Evolutionary conservation across 2,113 vertebrate genomes (phyloP).

Genomic region (Vulpes lagopus): DNA sequence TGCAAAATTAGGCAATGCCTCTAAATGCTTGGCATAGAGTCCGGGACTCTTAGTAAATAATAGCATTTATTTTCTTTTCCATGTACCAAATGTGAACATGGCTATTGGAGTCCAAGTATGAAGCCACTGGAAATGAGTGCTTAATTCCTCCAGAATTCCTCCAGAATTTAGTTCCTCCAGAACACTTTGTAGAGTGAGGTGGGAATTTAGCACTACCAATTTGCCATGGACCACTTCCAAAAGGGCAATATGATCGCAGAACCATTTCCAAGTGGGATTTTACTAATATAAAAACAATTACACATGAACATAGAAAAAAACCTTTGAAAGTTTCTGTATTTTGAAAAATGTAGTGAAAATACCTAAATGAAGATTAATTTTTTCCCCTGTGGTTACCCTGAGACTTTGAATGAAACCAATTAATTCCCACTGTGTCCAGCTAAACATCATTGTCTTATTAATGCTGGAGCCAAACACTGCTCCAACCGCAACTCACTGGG

Average conservation of each 20-base stretch:
- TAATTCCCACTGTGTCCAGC: not conserved
- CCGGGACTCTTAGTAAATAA: not conserved
- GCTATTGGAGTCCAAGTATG: conserved; percentile 35
- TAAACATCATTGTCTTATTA: not conserved
- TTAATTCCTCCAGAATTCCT: not conserved
- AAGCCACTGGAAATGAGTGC: conserved; percentile 37
- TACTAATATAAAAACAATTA: not conserved
- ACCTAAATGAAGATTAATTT: not conserved
- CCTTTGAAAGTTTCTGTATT: not conserved
- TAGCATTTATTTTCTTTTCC: not conserved
- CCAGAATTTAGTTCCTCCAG: not conserved
- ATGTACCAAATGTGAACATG: not conserved
- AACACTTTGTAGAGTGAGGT: conserved; percentile 30
- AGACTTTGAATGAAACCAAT: conserved; percentile 37
- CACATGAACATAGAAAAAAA: not conserved
- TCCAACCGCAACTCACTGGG: not conserved
- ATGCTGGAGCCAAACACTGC: not conserved
- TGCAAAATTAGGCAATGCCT: not conserved
- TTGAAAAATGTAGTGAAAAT: not conserved
- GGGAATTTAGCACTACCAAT: not conserved
- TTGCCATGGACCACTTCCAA: not conserved
- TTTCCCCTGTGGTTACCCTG: not conserved
- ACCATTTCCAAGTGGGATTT: not conserved
- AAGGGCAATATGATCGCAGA: not conserved
- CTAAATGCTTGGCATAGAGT: not conserved